Evolutionary conservation across 23 tunicate species (phyloP).

Genomic region (Trididemnum nubilum): DNA sequence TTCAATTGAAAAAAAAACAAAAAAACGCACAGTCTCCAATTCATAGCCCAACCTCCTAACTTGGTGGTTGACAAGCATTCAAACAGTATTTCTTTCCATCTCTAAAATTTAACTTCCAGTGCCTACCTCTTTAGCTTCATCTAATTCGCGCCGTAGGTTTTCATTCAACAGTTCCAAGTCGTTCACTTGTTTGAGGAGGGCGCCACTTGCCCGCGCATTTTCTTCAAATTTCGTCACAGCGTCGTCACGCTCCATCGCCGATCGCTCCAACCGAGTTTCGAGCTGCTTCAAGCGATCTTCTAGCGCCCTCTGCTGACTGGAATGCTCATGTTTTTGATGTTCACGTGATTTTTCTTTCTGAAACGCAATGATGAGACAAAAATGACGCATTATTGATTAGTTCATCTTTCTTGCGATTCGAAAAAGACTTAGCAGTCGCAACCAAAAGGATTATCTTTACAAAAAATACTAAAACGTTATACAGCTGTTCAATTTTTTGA

Average conservation of each 20-base stretch:
- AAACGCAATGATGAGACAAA: background rate
- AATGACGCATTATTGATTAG: too few relatives aligned
- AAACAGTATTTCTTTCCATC: too few relatives aligned
- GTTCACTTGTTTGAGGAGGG: constrained; percentile 48
- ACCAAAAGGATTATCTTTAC: too few relatives aligned
- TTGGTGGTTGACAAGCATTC: too few relatives aligned
- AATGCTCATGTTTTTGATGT: constrained; percentile 6
- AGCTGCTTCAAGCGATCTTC: constrained; percentile 31
- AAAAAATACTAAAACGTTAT: too few relatives aligned
- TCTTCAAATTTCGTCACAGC: constrained; percentile 70
- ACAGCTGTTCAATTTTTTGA: too few relatives aligned
- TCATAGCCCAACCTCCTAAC: too few relatives aligned
- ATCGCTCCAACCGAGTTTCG: constrained; percentile 13
- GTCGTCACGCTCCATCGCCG: constrained; percentile 58
- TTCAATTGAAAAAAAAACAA: too few relatives aligned
- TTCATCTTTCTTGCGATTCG: too few relatives aligned
- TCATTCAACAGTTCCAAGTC: constrained; percentile 47
- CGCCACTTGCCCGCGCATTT: constrained; percentile 67
- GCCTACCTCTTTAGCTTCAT: constrained; percentile 44
- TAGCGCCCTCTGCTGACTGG: constrained; percentile 25
- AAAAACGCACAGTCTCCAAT: too few relatives aligned
- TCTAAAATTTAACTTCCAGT: too few relatives aligned
- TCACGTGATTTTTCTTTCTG: constrained; percentile 15
- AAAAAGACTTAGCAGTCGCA: too few relatives aligned
- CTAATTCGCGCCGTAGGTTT: constrained; percentile 29